Conservation (phyloP, 2,113 vertebrate genomes). For the Microcebus griseorufus region DNA sequence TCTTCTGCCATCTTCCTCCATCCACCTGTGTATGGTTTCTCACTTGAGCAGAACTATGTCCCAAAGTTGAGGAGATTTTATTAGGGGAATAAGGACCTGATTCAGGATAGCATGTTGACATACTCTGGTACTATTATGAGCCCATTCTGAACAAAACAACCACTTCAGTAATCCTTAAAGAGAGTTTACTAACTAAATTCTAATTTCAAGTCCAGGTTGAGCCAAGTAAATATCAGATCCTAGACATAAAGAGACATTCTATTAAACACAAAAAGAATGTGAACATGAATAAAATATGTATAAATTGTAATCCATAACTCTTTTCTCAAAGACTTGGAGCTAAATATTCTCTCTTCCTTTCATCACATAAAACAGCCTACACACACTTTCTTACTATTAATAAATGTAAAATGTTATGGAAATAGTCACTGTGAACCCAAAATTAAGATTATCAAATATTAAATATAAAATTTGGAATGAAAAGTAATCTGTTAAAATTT, state of each 20-base stretch:
- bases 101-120: not conserved
- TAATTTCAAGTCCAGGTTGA: constrained; percentile 16
- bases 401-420: not conserved
- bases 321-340: not conserved
- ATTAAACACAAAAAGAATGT: not conserved
- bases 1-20: not conserved
- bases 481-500: not conserved
- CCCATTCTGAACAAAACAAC: not conserved
- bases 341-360: constrained; percentile 21
- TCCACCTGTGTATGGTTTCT: not conserved
- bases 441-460: not conserved
- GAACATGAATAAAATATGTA: not conserved
- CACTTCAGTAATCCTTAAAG: constrained; percentile 4
- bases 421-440: not conserved
- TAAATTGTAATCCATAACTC: not conserved
- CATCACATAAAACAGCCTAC: not conserved
- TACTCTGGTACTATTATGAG: not conserved
- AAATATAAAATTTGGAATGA: constrained; percentile 29
- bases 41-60: not conserved
- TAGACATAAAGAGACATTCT: not conserved
- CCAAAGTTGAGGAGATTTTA: not conserved
- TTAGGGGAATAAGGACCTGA: not conserved
- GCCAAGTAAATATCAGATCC: not conserved
- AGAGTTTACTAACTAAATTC: constrained; percentile 3
- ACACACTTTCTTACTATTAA: not conserved